Evolutionary conservation across 2,888 invertebrate genomes (phyloP).

Genomic region (Bugula neritina): DNA sequence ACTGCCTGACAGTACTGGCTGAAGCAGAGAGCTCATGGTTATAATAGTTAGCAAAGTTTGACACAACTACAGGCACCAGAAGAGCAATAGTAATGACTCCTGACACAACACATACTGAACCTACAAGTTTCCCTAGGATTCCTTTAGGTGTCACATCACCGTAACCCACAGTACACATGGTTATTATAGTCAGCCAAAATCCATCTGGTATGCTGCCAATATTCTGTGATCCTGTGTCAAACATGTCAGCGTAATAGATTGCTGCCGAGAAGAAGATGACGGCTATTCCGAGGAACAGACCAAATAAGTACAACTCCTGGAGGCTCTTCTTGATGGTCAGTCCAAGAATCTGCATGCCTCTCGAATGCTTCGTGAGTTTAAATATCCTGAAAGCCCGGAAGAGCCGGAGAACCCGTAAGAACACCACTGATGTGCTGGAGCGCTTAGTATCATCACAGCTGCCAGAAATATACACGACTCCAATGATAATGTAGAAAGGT

Average conservation of each 20-base stretch:
- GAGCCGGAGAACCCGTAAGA: conserved; percentile 39
- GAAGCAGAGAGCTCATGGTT: conserved; percentile 32
- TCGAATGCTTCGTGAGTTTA: conserved; percentile 49
- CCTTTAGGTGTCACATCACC: conserved; percentile 41
- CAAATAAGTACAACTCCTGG: conserved; percentile 48
- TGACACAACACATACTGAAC: conserved; percentile 35
- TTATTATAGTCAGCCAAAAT: conserved; percentile 52
- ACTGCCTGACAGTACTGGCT: not conserved
- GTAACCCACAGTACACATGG: conserved; percentile 51
- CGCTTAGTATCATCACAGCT: conserved; percentile 35
- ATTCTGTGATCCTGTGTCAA: conserved; percentile 35
- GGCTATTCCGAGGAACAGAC: conserved; percentile 48
- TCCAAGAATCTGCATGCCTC: conserved; percentile 48
- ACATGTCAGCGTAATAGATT: conserved; percentile 48
- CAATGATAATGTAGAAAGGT: conserved; percentile 47
- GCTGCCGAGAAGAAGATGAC: conserved; percentile 49
- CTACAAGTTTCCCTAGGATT: conserved; percentile 37
- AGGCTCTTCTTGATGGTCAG: conserved; percentile 47
- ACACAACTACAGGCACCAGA: conserved; percentile 39
- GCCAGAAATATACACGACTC: conserved; percentile 35
- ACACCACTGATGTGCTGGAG: conserved; percentile 39
- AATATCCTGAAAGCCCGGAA: conserved; percentile 47
- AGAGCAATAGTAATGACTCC: conserved; percentile 39
- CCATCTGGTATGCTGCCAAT: conserved; percentile 49
- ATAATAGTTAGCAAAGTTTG: conserved; percentile 39